Conservation (phyloP, 2,888 invertebrate species). For the Trimorus sp. region DNA sequence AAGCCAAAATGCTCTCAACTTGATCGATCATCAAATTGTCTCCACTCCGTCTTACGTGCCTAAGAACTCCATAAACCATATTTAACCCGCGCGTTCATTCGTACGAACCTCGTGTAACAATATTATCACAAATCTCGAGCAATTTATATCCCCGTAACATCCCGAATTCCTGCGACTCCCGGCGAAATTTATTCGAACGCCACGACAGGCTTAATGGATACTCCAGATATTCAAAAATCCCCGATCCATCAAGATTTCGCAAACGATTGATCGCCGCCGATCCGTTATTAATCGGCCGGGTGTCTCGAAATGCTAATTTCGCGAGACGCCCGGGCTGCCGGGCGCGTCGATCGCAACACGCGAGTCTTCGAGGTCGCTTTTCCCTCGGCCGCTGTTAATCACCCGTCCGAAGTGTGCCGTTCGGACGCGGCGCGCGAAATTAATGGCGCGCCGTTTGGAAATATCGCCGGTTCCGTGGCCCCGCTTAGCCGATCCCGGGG, state of each 20-base stretch:
- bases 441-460: slow-evolving; percentile 43
- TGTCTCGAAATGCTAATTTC: slow-evolving; percentile 15
- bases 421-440: slow-evolving; percentile 30
- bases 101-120: no score
- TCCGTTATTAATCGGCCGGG: slow-evolving; percentile 6
- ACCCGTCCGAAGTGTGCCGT: slow-evolving; percentile 25
- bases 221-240: slow-evolving; percentile 12
- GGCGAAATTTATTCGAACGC: neutral
- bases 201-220: slow-evolving; percentile 15
- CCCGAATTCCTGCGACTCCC: neutral
- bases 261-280: slow-evolving; percentile 13
- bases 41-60: no score
- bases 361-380: slow-evolving; percentile 17
- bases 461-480: slow-evolving; percentile 41
- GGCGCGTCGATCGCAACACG: slow-evolving; percentile 16
- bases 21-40: no score
- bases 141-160: no score
- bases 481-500: slow-evolving; percentile 17
- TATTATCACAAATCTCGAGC: no score
- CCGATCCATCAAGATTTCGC: slow-evolving; percentile 15
- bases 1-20: no score
- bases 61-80: no score
- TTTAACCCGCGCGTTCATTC: no score
- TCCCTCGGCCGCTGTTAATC: slow-evolving; percentile 27
- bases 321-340: slow-evolving; percentile 5